These are phyloP conservation scores for Gorsachius goisagi DNA, from an alignment of 2,113 vertebrate genomes.

Conservation along the genomic window DNA sequence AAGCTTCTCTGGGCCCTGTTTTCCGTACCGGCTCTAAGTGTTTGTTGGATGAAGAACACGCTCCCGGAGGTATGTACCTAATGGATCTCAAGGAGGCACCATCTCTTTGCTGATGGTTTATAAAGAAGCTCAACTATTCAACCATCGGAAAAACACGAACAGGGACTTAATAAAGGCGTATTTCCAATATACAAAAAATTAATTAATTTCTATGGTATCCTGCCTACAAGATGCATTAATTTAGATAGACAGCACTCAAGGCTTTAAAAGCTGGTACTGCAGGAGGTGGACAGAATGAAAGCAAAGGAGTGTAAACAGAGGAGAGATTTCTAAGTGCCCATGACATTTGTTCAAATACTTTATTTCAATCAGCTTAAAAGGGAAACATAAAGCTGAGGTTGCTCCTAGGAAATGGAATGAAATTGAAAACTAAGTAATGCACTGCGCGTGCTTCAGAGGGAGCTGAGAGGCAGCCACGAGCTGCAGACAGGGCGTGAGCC, in stretches of 20 bases:
- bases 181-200: conserved; percentile 42
- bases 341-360: conserved; percentile 71
- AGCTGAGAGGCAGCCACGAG: not conserved
- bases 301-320: conserved; percentile 54
- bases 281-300: conserved; percentile 36
- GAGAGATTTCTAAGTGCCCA: conserved; percentile 66
- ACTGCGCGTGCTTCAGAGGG: conserved; percentile 25
- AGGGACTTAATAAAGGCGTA: conserved; percentile 16
- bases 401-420: conserved; percentile 33
- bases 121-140: conserved; percentile 38
- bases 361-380: conserved; percentile 71
- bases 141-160: not conserved
- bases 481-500: not conserved
- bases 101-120: conserved; percentile 30
- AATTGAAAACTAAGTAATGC: conserved; percentile 56
- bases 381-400: conserved; percentile 62
- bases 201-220: conserved; percentile 44
- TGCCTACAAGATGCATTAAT: conserved; percentile 62
- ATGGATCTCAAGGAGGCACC: conserved; percentile 52
- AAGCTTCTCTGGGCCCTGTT: not conserved
- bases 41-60: not conserved
- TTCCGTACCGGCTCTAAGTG: not conserved
- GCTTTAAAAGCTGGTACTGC: conserved; percentile 45
- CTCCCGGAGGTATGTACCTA: conserved; percentile 10
- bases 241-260: conserved; percentile 49